These are phyloP conservation scores for Styela clava DNA, from an alignment of 23 tunicate genomes.

Conservation along the genomic window DNA sequence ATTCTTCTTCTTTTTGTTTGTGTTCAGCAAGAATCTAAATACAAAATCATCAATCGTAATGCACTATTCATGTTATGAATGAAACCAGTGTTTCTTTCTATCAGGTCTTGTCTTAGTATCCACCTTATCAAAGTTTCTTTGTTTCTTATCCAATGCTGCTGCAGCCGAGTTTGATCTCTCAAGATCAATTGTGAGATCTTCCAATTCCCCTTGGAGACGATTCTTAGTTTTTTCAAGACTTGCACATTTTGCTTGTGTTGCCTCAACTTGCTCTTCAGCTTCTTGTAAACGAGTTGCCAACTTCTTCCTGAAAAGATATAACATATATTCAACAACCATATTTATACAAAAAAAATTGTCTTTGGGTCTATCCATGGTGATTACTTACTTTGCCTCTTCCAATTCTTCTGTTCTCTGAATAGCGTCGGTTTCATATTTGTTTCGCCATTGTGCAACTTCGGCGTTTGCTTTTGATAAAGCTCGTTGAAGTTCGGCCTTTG, in stretches of 20 bases:
- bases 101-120: background rate
- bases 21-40: conserved; percentile 27
- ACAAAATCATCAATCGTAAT: background rate
- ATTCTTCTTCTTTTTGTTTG: conserved; percentile 39
- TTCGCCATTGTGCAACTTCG: conserved; percentile 89
- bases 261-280: conserved; percentile 43
- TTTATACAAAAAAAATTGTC: background rate
- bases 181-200: conserved; percentile 37
- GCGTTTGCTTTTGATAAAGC: conserved; percentile 83
- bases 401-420: conserved; percentile 87
- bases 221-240: conserved; percentile 33
- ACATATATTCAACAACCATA: background rate
- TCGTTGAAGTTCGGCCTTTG: conserved; percentile 79
- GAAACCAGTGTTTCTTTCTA: background rate
- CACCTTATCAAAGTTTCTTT: conserved; percentile 41
- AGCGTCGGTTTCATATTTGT: conserved; percentile 93
- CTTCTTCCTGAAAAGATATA: conserved; percentile 26
- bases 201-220: conserved; percentile 38
- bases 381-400: conserved; percentile 64
- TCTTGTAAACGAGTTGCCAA: conserved; percentile 35
- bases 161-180: conserved; percentile 37
- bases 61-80: background rate
- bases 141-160: conserved; percentile 33
- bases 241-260: conserved; percentile 38
- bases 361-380: too few relatives aligned